Evolutionary conservation across 2,888 invertebrate genomes (phyloP).

Genomic region (Tachina fera): DNA sequence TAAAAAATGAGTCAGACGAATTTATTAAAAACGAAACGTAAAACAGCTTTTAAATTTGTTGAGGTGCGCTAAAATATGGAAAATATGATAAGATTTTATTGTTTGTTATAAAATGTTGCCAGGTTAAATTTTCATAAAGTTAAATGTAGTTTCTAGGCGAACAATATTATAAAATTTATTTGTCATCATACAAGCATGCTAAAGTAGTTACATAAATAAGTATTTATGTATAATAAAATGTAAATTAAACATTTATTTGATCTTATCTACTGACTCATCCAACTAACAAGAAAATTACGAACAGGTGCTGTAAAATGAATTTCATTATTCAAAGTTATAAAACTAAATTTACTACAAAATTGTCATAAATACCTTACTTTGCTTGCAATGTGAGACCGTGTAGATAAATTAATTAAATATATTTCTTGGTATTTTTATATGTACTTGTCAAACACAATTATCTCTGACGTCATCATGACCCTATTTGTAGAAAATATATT

Average conservation of each 20-base stretch:
- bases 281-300: background rate
- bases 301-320: too few relatives aligned
- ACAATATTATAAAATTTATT: too few relatives aligned
- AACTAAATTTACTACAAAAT: background rate
- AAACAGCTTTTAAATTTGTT: background rate
- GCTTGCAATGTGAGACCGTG: background rate
- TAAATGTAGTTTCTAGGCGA: too few relatives aligned
- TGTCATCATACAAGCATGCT: too few relatives aligned
- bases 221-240: too few relatives aligned
- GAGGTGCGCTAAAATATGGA: background rate
- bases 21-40: background rate
- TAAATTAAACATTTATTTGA: background rate
- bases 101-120: too few relatives aligned
- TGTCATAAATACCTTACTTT: conserved; percentile 5
- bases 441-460: background rate
- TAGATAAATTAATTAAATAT: background rate
- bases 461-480: conserved; percentile 31
- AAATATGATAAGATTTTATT: background rate
- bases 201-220: too few relatives aligned
- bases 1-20: conserved; percentile 45
- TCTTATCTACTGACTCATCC: background rate
- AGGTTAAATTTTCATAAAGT: too few relatives aligned
- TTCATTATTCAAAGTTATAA: too few relatives aligned
- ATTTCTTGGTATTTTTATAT: conserved; percentile 16
- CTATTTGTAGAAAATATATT: conserved; percentile 9